Conservation (phyloP, 2,888 invertebrate genomes). For the Ophion costatus region DNA sequence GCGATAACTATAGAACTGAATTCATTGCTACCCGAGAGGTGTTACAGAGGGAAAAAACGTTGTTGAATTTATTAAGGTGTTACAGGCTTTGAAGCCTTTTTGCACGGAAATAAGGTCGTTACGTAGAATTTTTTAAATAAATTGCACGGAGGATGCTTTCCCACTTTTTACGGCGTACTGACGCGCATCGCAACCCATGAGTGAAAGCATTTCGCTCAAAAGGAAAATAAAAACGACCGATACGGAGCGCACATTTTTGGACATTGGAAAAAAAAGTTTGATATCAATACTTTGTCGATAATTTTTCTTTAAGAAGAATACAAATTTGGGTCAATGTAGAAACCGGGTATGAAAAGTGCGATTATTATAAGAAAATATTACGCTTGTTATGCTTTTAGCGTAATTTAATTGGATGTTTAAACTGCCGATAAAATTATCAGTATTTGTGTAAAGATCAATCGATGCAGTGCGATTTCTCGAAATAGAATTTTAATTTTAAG, state of each 20-base stretch:
- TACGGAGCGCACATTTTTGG: neutral
- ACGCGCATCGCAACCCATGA: neutral
- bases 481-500: neutral
- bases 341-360: neutral
- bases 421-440: neutral
- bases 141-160: neutral
- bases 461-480: neutral
- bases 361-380: neutral
- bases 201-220: neutral
- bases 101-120: neutral
- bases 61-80: neutral
- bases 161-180: neutral
- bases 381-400: neutral
- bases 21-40: constrained; percentile 3
- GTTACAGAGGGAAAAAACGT: constrained; percentile 1
- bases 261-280: neutral
- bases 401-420: neutral
- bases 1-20: constrained; percentile 42
- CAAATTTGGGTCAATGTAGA: neutral
- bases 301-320: neutral
- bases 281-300: neutral
- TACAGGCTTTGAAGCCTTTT: neutral
- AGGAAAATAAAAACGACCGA: neutral
- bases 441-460: neutral
- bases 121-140: neutral